Evolutionary conservation across 1,140 invertebrate genomes (phyloP).

Genomic region (Telenomus remus): DNA sequence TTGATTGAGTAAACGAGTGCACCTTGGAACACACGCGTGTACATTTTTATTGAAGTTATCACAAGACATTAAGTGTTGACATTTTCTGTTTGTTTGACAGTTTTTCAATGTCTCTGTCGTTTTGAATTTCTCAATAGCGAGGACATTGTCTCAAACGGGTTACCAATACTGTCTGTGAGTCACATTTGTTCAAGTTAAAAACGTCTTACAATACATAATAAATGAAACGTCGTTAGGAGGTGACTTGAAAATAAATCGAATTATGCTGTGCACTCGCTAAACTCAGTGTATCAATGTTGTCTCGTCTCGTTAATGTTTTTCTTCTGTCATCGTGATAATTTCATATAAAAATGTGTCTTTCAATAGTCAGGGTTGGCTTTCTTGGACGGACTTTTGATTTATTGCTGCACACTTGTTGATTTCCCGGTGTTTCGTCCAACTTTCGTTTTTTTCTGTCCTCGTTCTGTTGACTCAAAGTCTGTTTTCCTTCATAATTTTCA

Average conservation of each 20-base stretch:
- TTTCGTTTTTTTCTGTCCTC: constrained; percentile 1
- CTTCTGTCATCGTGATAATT: constrained; percentile 39
- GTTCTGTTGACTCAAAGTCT: neutral
- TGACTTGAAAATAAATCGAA: constrained; percentile 20
- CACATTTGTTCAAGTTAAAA: too few relatives aligned
- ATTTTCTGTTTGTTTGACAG: neutral
- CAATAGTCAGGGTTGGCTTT: constrained; percentile 2
- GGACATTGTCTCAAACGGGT: neutral
- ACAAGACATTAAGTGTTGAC: constrained; percentile 20
- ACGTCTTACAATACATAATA: neutral
- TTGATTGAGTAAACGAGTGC: constrained; percentile 26
- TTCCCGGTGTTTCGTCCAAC: neutral
- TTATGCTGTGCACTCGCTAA: constrained; percentile 17
- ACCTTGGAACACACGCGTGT: constrained; percentile 14
- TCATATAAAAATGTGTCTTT: constrained; percentile 36
- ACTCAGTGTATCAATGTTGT: constrained; percentile 22
- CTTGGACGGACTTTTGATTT: constrained; percentile 12
- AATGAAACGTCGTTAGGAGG: constrained; percentile 37
- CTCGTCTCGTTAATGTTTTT: neutral
- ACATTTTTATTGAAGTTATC: constrained; percentile 48
- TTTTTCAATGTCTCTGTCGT: constrained; percentile 8
- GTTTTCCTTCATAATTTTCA: too few relatives aligned
- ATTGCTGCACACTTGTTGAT: constrained; percentile 7
- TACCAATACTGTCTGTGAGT: constrained; percentile 4
- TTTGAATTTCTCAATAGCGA: neutral